phyloP scores from a whole-genome alignment of 1,140 invertebrate genomes.

The Aphelenchoides avenae region DNA sequence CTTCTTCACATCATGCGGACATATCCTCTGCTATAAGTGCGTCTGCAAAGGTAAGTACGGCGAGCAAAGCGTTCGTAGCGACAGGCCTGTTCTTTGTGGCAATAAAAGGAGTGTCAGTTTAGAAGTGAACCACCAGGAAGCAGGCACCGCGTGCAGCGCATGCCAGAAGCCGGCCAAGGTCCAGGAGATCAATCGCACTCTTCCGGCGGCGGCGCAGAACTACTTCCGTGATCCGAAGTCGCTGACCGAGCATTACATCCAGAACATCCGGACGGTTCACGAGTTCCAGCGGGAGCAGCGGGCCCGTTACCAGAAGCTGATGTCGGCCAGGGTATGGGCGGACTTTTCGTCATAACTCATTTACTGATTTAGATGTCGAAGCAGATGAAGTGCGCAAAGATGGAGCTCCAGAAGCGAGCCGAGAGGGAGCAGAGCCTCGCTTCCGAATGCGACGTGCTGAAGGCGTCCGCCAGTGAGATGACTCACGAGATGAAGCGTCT shows the following conservation, averaged over 20 bases:
- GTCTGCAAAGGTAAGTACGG: no score
- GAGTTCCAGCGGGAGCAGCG: conserved; percentile 11
- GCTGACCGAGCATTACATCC: conserved; percentile 12
- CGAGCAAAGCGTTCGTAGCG: no score
- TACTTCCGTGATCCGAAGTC: conserved; percentile 6
- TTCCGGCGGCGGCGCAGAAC: conserved; percentile 11
- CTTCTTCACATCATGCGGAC: conserved; percentile 14
- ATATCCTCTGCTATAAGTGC: conserved; percentile 15
- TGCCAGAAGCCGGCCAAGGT: conserved; percentile 11
- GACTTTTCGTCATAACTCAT: conserved; percentile 7
- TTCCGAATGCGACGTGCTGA: conserved; percentile 7
- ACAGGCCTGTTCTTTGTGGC: neutral
- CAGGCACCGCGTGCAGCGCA: conserved; percentile 9
- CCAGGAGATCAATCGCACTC: conserved; percentile 8
- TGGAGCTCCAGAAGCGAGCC: conserved; percentile 5
- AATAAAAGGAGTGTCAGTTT: conserved; percentile 10
- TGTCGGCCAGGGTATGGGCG: neutral
- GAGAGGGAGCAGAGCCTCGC: conserved; percentile 6
- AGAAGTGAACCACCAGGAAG: neutral
- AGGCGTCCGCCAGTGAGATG: conserved; percentile 3
- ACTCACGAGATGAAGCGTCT: neutral
- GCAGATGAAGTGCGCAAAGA: conserved; percentile 9
- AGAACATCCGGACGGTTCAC: conserved; percentile 11
- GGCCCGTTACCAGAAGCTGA: neutral
- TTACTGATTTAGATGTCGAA: conserved; percentile 11